Evolutionary conservation across 2,797 vertebrate species (phyloP).

Genomic region (Monodelphis domestica): DNA sequence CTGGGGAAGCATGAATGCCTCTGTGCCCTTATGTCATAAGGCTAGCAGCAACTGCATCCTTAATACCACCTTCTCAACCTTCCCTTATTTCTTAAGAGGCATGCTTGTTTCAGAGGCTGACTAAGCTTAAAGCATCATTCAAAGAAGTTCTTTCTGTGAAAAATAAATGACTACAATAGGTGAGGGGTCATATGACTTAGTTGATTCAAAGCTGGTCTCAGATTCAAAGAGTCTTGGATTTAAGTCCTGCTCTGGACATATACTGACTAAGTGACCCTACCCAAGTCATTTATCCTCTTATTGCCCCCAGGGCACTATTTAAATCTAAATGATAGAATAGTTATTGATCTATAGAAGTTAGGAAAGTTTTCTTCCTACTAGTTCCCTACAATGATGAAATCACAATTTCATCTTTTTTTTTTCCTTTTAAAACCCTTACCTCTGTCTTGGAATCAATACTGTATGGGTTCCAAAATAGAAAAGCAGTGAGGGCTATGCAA

Average conservation of each 20-base stretch:
- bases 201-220: neutral
- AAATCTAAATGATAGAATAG: neutral
- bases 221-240: neutral
- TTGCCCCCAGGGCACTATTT: neutral
- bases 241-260: neutral
- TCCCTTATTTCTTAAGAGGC: neutral
- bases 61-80: neutral
- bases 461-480: too few species aligned
- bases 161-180: accelerated
- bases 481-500: too few species aligned
- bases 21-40: neutral
- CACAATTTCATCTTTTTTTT: too few species aligned
- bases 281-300: neutral
- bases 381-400: neutral
- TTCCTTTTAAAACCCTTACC: too few species aligned
- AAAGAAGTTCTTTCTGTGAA: neutral
- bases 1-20: neutral
- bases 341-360: neutral
- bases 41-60: neutral
- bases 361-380: neutral
- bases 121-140: neutral
- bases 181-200: accelerated
- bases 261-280: neutral
- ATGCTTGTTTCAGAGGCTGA: neutral
- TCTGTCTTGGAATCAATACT: too few species aligned